Evolutionary conservation across 2,888 invertebrate species (phyloP), one percentile per base, ranked within the genome.

Genomic region (Diaprepes abbreviatus): DNA sequence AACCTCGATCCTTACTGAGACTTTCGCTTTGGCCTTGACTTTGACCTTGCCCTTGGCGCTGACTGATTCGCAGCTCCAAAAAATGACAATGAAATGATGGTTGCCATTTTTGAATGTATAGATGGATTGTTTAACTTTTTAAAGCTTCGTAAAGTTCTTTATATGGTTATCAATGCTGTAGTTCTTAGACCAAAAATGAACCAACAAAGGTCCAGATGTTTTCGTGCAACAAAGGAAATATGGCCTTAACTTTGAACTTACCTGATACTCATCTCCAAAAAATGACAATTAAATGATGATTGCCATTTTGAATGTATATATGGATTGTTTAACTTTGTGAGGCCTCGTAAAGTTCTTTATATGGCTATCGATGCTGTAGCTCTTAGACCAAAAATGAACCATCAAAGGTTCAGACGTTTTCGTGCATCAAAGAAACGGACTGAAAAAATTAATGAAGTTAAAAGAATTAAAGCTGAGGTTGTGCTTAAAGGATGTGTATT

Each of bases 281-380:
- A 94, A 97, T 86, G 99, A 99, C 84, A 97, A 98, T 80, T 99
- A 99, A 87, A 99, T 99, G 99, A 99, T 99, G 97, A 89, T 97
- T 52, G 95, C 96, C 48, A 99, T 81, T 99, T 99, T 83, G 98
- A 98, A 79, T 98, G 97, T 83, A 98, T 99, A 74, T 99, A 99
- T 85, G 88, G 98, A 69, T 87, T 99, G 70, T 95, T 98, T 85
- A 88, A 91, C 54, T 97, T 98, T 79, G 96, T 97, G 0, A 87
- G 97, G 74, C 98, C 98, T 0, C 88, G 96, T 78, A 96, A 96
- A 83, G 76, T 99, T 45, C 85, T 99, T 72, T 99, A 99, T 84
- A 98, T 99, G 98, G 99, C 99, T 59, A 98, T 99, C 83, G 99
- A 99, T 87, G 99, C 99, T 73, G 98, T 99, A 77, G 98, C 98